Conservation (phyloP, 2,113 vertebrate species). For the Alectura lathami region DNA sequence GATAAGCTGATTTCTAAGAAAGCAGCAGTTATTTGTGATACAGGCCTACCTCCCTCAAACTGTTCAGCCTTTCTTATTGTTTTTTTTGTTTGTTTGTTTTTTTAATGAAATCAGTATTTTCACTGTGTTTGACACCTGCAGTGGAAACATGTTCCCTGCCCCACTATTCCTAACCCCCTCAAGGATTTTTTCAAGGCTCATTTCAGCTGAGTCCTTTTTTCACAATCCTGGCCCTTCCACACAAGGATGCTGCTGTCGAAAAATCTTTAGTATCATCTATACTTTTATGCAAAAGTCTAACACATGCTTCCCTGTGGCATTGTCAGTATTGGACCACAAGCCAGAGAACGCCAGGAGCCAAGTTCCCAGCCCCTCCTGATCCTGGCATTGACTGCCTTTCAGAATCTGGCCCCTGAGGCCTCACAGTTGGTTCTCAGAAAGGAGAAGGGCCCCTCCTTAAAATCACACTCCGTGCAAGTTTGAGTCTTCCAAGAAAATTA, state of each 20-base stretch:
- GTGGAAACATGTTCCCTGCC: neutral
- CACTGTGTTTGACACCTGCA: neutral
- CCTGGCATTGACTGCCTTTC: constrained; percentile 46
- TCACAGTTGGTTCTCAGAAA: constrained; percentile 48
- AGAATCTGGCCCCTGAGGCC: constrained; percentile 46
- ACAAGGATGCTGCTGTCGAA: neutral
- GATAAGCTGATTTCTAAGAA: neutral
- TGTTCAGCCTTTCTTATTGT: neutral
- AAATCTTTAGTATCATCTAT: neutral
- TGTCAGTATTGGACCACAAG: neutral
- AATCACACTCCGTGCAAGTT: constrained; percentile 57
- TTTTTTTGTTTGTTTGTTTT: neutral
- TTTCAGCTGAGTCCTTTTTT: neutral
- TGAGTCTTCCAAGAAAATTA: constrained; percentile 58
- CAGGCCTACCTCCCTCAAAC: neutral
- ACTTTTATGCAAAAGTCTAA: neutral
- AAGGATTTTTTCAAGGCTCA: neutral
- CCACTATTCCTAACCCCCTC: neutral
- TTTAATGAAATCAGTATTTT: neutral
- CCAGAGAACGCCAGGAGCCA: neutral
- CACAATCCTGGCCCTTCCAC: neutral
- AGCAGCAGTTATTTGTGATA: neutral
- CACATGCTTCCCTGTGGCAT: neutral
- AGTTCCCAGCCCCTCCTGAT: neutral
- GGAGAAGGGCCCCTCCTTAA: constrained; percentile 32